Evolutionary conservation across 37 sponge, comb jelly and placozoan genomes (phyloP).

Genomic region (Dysidea cf. avara): DNA sequence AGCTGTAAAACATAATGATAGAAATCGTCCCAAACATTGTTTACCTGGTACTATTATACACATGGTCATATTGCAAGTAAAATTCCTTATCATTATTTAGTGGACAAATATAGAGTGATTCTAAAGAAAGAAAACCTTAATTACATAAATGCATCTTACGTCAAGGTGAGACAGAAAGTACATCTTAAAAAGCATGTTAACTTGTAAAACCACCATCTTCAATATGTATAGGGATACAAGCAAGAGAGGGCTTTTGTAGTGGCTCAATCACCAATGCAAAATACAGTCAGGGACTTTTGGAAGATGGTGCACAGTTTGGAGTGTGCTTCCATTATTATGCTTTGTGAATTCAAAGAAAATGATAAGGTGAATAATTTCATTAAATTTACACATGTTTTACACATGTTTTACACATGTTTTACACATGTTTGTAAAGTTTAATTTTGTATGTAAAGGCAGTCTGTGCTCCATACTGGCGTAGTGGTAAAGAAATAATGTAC

Average conservation of each 20-base stretch:
- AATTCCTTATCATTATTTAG: too few relatives aligned
- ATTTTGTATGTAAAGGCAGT: conserved; percentile 40
- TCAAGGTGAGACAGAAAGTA: too few relatives aligned
- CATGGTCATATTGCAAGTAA: too few relatives aligned
- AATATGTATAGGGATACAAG: conserved; percentile 59
- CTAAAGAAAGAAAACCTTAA: too few relatives aligned
- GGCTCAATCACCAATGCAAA: conserved; percentile 62
- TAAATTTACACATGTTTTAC: too few relatives aligned
- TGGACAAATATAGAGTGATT: too few relatives aligned
- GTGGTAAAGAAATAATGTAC: conserved; percentile 11
- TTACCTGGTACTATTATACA: conserved; percentile 15
- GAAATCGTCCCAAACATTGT: conserved; percentile 19
- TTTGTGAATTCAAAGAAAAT: conserved; percentile 39
- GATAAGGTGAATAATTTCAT: conserved; percentile 42
- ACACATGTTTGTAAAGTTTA: too few relatives aligned
- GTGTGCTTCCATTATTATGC: conserved; percentile 32
- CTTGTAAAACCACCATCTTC: too few relatives aligned
- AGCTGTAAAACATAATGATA: conserved; percentile 15
- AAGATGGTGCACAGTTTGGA: conserved; percentile 41
- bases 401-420: too few relatives aligned
- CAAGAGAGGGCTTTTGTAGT: conserved; percentile 61
- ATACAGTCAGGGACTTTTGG: too few relatives aligned
- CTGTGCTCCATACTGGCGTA: conserved; percentile 75
- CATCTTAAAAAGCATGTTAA: too few relatives aligned
- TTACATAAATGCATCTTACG: too few relatives aligned